These are phyloP conservation scores for Radopholus similis DNA, from an alignment of 1,140 invertebrate species.

Conservation along the genomic window DNA sequence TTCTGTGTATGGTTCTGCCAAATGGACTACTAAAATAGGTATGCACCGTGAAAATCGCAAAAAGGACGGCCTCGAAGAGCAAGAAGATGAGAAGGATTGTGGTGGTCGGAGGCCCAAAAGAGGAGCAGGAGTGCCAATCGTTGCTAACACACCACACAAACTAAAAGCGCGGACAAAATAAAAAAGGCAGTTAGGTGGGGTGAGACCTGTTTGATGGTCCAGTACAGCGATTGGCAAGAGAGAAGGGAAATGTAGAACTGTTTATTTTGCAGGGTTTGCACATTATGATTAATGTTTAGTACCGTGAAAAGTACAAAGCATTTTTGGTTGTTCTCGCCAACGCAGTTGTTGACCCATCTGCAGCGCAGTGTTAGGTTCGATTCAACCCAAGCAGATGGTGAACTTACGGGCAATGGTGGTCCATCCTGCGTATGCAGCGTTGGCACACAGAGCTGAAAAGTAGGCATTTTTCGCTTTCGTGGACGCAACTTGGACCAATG, in stretches of 20 bases:
- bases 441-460: neutral
- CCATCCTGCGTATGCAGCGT: slow-evolving; percentile 80
- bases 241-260: slow-evolving; percentile 97
- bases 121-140: slow-evolving; percentile 83
- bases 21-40: too few species aligned
- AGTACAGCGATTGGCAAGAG: slow-evolving; percentile 84
- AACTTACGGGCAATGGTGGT: slow-evolving; percentile 95
- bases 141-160: slow-evolving; percentile 85
- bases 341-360: slow-evolving; percentile 84
- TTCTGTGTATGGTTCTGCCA: too few species aligned
- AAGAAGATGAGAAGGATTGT: slow-evolving; percentile 90
- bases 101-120: slow-evolving; percentile 87
- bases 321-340: slow-evolving; percentile 98
- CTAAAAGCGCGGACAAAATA: too few species aligned
- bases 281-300: slow-evolving; percentile 57
- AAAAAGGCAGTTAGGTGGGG: too few species aligned
- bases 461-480: slow-evolving; percentile 1
- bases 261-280: slow-evolving; percentile 63
- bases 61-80: slow-evolving; percentile 90
- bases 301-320: slow-evolving; percentile 98
- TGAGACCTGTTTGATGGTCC: slow-evolving; percentile 72
- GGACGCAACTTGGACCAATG: slow-evolving; percentile 71
- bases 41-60: slow-evolving; percentile 98
- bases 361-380: neutral
- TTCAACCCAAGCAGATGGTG: neutral